Base-by-base conservation (phyloP, 2,888 invertebrate species). In the Melanostoma mellinum region DNA sequence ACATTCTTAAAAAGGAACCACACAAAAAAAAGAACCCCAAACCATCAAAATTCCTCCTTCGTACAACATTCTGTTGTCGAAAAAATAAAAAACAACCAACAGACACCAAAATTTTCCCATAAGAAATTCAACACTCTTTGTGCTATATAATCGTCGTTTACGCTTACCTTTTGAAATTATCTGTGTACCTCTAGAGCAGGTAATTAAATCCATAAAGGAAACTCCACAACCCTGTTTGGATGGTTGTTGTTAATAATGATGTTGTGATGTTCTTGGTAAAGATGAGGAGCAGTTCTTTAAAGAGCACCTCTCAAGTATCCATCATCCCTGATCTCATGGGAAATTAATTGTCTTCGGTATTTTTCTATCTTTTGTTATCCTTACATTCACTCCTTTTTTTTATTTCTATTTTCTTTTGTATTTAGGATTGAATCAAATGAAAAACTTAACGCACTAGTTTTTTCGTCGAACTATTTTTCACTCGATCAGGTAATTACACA, bases 141-240 rank as follows among this genome's bases (percentile, higher is more conserved):
- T 33, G 30, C 10, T 53, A 10, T 30, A 63, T 50, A 63, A 63
- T 63, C 48, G 50, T 38, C 63, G 63, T 63, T 63, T 50, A 50
- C 33, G 67, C 77, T 82, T 79, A 75, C 84, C 84, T 84, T 65
- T 46, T 84, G 67, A 71, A 84, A 79, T 84, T 84, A 74, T 79
- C 60, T 78, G 79, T 84, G 69, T 75, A 71, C 67, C 74, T 75
- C 68, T 73, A 58, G 65, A 79, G 75, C 71, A 79, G 84, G 79
- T 84, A 84, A 84, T 84, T 84, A 84, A 84, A 84, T 84, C 84
- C 84, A 84, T 74, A 67, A 79, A 84, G 79, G 84, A 75, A 79
- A 65, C 79, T 55, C 55, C 63, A 68, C 69, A 63, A 69, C 63
- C 72, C 67, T 42, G 58, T 48, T 50, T 42, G 44, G 10, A 58